Base-by-base conservation (phyloP, 2,888 invertebrate species). In the Parnassius smintheus region DNA sequence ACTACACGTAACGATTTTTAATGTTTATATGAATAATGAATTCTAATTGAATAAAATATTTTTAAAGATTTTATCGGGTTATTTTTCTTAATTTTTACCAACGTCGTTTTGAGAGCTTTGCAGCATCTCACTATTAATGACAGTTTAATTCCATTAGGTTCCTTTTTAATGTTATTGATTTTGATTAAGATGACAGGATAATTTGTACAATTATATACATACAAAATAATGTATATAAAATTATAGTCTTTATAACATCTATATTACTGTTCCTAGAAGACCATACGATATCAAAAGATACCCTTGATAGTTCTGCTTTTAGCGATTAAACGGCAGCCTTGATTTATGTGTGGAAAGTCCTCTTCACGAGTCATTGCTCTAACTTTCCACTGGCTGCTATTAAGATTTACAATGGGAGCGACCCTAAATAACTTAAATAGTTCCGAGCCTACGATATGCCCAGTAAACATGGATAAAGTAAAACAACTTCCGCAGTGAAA, bases 401-500 rank as follows among this genome's bases (percentile, higher is more conserved):
- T 85, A 88, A 89, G 91, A 91, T 91, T 90, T 89, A 91, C 86
- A 86, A 75, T 77, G 75, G 75, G 72, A 66, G 74, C 75, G 73
- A 77, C 79, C 82, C 82, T 82, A 86, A 88, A 89, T 89, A 88
- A 85, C 86, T 84, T 79, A 80, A 85, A 90, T 86, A 82, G 83
- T 88, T 87, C 77, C 51, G 66, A 52, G 65, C 57, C 66, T 65
- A 65, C 59, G 50, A 59, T 65, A 61, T 63, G 50, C 59, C 44
- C 42, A 18, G 76, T 69, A 66, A 77, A 75, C 76, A 76, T 76
- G 73, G 73, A 64, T 67, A 69, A 72, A 71, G 72, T 68, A 71
- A 64, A 66, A 68, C 59, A 53, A 54, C 59, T 58, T 42, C 45
- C 35, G 61, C 25, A 53, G 53, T 45, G 56, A 58, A 61, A 63